Evolutionary conservation across 2,888 invertebrate species (phyloP), one percentile per base, ranked within the genome.

Genomic region (Diachrysia chrysitis): DNA sequence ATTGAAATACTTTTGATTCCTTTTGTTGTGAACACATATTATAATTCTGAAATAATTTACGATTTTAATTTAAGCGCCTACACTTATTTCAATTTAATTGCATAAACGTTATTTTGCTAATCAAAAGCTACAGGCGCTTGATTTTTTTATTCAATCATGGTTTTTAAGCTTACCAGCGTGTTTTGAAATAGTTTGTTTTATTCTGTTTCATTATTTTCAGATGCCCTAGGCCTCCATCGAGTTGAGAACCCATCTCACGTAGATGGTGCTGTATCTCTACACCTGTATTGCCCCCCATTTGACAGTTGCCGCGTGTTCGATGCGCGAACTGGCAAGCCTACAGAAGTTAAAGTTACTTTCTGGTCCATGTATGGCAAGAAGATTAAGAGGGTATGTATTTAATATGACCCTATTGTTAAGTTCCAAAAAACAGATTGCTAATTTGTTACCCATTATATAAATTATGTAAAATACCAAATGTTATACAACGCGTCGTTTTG

Each of bases 251-350:
- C 98, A 0, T 99, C 98, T 12, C 97, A 99, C 87, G 96, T 97
- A 0, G 98, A 99, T 85, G 96, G 97, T 0, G 98, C 99, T 0
- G 98, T 99, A 0, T 99, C 98, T 7, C 95, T 99, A 29, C 99
- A 99, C 89, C 96, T 99, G 2, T 99, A 99, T 92, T 98, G 98
- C 79, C 99, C 99, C 0, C 99, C 99, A 0, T 99, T 98, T 89
- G 96, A 97, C 81, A 95, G 96, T 75, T 99, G 99, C 90, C 96
- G 97, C 35, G 97, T 98, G 35, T 99, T 99, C 89, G 99, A 99
- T 87, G 97, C 98, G 85, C 97, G 97, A 78, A 98, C 98, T 0
- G 99, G 99, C 16, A 97, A 97, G 79, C 96, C 96, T 53, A 96
- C 96, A 0, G 92, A 94, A 55, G 92, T 92, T 1, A 88, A 90